Percentiles rank a stretch among this genome's conserved stretches.
These are phyloP conservation scores for Drosophila teissieri DNA, from an alignment of 1,140 invertebrate genomes.

Conservation along the genomic window DNA sequence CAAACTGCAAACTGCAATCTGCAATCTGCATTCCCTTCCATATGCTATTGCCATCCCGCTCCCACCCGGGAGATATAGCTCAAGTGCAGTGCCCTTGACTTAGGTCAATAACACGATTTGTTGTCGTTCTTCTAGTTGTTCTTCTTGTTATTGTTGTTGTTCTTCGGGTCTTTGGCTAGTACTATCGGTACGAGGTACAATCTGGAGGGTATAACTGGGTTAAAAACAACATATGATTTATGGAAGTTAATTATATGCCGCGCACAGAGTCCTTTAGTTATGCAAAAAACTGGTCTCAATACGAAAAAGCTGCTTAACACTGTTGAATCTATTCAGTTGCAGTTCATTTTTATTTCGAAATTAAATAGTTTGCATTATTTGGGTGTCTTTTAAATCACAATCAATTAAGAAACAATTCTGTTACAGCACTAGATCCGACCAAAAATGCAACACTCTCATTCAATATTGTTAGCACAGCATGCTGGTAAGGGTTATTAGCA, in stretches of 20 bases:
- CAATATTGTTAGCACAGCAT: background rate
- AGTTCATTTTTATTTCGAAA: no score
- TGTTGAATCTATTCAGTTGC: no score
- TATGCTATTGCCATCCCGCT: conserved; percentile 16
- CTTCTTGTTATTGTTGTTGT: conserved; percentile 6
- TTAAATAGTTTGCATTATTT: no score
- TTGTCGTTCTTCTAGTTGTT: conserved; percentile 1
- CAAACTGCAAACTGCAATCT: conserved; percentile 4
- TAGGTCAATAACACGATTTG: conserved; percentile 59
- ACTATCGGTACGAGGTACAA: background rate
- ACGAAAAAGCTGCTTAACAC: no score
- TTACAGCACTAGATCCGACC: no score
- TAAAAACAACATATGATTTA: background rate
- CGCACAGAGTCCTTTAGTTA: no score
- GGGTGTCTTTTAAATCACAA: no score
- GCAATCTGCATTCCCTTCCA: conserved; percentile 45
- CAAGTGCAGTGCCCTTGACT: conserved; percentile 67
- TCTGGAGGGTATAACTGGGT: background rate
- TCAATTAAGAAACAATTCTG: no score
- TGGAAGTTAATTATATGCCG: background rate
- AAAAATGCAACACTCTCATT: no score
- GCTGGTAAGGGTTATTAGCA: background rate
- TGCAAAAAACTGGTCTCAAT: no score
- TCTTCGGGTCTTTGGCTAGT: background rate
- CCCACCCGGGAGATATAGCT: conserved; percentile 6